A percentile compares a stretch with the other conserved stretches of the same genome.
phyloP scores from a whole-genome alignment of 2,113 vertebrate species.

The Todiramphus saurophagus region DNA sequence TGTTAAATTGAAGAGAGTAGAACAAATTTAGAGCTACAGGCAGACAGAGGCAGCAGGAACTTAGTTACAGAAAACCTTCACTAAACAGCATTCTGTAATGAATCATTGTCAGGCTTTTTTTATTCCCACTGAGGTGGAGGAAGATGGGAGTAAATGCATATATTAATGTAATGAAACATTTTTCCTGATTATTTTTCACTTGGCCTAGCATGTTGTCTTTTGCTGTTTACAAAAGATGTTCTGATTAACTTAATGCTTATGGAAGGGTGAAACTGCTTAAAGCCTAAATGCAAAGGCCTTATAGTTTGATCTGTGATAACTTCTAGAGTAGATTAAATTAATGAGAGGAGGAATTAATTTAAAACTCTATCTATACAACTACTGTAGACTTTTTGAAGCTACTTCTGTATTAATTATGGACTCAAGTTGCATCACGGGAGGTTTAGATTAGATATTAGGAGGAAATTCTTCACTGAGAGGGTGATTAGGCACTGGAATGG shows the following conservation, averaged over 20 bases:
- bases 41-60: background rate
- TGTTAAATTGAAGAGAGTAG: background rate
- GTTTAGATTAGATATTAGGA: no score
- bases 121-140: background rate
- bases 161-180: background rate
- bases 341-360: background rate
- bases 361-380: background rate
- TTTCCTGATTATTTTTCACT: background rate
- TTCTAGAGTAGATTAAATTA: background rate
- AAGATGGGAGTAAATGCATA: background rate
- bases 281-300: background rate
- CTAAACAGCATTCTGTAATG: background rate
- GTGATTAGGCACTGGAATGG: no score
- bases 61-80: background rate
- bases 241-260: background rate
- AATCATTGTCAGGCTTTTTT: background rate
- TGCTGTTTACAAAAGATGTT: background rate
- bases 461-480: no score
- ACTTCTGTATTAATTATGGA: background rate
- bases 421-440: no score
- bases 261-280: background rate
- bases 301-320: background rate
- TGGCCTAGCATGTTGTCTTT: background rate
- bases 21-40: background rate
- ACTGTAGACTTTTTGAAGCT: background rate